Evolutionary conservation across 2,797 vertebrate species (phyloP).

Genomic region (Sebastes matsubarae): DNA sequence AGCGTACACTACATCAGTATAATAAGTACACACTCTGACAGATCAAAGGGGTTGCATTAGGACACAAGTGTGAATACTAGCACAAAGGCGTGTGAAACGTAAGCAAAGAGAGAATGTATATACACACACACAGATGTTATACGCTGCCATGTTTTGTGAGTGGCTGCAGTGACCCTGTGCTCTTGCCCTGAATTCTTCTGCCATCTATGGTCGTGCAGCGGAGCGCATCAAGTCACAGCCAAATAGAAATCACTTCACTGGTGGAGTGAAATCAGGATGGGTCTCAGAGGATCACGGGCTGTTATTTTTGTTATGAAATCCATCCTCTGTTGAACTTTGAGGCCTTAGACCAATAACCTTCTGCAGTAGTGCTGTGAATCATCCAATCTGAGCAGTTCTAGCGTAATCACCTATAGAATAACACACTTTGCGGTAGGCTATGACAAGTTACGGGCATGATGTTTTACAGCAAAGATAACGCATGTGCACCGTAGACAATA

Average conservation of each 20-base stretch:
- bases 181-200: constrained; percentile 25
- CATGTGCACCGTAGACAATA: not conserved
- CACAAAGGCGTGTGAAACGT: constrained; percentile 15
- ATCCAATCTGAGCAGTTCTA: not conserved
- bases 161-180: not conserved
- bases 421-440: not conserved
- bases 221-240: constrained; percentile 1
- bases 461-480: not conserved
- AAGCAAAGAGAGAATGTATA: not conserved
- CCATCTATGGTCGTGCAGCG: constrained; percentile 31
- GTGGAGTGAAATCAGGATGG: constrained; percentile 19
- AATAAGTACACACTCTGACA: constrained; percentile 49
- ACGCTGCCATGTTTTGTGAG: constrained; percentile 7
- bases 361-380: not conserved
- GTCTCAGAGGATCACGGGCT: constrained; percentile 22
- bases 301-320: constrained; percentile 21
- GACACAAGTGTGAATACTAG: constrained; percentile 30
- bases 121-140: not conserved
- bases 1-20: constrained; percentile 35
- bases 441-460: not conserved
- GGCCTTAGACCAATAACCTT: not conserved
- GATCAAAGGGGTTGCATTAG: constrained; percentile 47
- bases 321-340: constrained; percentile 10
- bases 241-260: constrained; percentile 31
- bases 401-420: too few relatives aligned